A percentile compares a stretch with the other conserved stretches of the same genome.
Conservation (phyloP, 2,797 vertebrate genomes). For the Halcyon smyrnensis region DNA sequence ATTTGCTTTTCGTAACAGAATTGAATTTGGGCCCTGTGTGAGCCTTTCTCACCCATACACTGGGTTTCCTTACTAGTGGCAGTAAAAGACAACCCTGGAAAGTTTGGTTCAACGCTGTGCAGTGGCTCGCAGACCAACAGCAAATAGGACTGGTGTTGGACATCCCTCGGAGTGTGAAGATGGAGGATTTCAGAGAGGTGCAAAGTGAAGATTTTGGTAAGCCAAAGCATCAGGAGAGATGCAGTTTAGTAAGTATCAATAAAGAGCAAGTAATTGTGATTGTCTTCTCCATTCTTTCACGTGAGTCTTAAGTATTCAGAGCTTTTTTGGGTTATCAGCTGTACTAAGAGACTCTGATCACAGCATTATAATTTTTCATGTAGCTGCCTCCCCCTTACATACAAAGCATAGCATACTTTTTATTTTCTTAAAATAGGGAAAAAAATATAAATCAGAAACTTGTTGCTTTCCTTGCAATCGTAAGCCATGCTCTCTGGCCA, state of each 20-base stretch:
- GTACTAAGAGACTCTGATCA: neutral
- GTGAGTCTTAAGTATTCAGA: neutral
- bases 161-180: neutral
- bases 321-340: neutral
- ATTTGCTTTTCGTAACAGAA: neutral
- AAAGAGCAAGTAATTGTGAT: neutral
- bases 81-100: neutral
- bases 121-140: accelerated
- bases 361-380: neutral
- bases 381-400: neutral
- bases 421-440: neutral
- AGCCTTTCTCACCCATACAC: neutral
- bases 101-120: accelerated
- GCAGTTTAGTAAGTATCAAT: neutral
- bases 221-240: neutral
- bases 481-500: neutral
- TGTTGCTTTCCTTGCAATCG: neutral
- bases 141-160: neutral
- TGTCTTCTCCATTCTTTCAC: neutral
- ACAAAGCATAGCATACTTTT: neutral
- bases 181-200: neutral
- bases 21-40: neutral
- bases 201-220: neutral
- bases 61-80: neutral
- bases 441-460: neutral